These are phyloP conservation scores for Nysson spinosus DNA, from an alignment of 2,888 invertebrate species.

Conservation along the genomic window DNA sequence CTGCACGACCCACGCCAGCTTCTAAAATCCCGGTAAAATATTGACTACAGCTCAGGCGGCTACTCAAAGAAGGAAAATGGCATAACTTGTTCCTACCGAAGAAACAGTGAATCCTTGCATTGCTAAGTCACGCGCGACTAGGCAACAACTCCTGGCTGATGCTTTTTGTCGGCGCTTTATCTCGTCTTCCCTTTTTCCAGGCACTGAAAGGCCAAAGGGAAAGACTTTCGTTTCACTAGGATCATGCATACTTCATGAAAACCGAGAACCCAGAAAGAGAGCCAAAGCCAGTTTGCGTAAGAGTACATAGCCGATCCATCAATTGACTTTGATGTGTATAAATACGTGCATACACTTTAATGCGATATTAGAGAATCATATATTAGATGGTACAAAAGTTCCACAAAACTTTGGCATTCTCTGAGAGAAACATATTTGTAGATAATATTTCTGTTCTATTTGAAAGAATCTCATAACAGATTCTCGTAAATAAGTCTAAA, in stretches of 20 bases:
- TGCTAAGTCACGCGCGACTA: constrained; percentile 35
- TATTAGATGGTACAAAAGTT: background rate
- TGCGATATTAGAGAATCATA: background rate
- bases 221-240: constrained; percentile 5
- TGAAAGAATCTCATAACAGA: no score
- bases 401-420: no score
- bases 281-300: constrained; percentile 1
- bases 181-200: constrained; percentile 4
- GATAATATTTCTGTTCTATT: background rate
- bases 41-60: background rate
- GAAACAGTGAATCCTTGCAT: constrained; percentile 37
- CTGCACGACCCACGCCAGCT: constrained; percentile 5
- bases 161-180: constrained; percentile 32
- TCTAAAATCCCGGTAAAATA: background rate
- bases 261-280: background rate
- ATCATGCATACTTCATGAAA: constrained; percentile 9
- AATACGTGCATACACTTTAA: background rate
- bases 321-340: constrained; percentile 1
- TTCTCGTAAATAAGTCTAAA: no score
- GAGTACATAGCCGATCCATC: background rate
- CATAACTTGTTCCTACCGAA: background rate
- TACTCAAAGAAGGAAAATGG: background rate
- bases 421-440: background rate
- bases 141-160: constrained; percentile 18
- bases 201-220: constrained; percentile 22